Evolutionary conservation across 1,140 invertebrate genomes (phyloP).

Genomic region (Geopemphigus sp.): DNA sequence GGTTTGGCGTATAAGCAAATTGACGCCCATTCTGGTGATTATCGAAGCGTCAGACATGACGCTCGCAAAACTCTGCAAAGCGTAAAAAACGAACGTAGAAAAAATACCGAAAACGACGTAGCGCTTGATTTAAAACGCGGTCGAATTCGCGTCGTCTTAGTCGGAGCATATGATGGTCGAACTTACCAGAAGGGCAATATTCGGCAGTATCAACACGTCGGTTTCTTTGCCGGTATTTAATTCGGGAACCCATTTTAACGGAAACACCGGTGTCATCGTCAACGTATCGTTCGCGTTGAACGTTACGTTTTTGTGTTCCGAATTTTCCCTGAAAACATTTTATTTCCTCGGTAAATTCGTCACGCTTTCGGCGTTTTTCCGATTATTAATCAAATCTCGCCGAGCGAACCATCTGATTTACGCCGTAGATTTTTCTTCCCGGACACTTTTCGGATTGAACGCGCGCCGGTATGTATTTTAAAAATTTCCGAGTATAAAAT

Average conservation of each 20-base stretch:
- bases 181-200: constrained; percentile 86
- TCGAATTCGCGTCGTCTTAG: too few species aligned
- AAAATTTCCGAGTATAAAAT: too few species aligned
- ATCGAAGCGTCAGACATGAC: constrained; percentile 65
- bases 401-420: too few species aligned
- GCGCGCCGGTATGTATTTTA: too few species aligned
- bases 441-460: too few species aligned
- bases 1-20: constrained; percentile 66
- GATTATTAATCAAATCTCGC: too few species aligned
- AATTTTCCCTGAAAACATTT: constrained; percentile 62
- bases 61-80: constrained; percentile 74
- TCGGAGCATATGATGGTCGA: too few species aligned
- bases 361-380: too few species aligned
- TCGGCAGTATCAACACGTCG: constrained; percentile 76
- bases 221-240: constrained; percentile 70
- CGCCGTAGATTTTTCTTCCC: too few species aligned
- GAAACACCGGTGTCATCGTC: constrained; percentile 66
- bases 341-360: too few species aligned
- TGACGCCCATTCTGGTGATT: constrained; percentile 66
- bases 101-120: background rate
- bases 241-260: constrained; percentile 68
- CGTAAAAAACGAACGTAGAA: background rate
- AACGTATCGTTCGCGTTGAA: constrained; percentile 77
- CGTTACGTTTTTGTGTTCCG: constrained; percentile 67
- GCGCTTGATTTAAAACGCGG: too few species aligned